Conservation (phyloP, 2,113 vertebrate genomes). For the Porphyrio hochstetteri region DNA sequence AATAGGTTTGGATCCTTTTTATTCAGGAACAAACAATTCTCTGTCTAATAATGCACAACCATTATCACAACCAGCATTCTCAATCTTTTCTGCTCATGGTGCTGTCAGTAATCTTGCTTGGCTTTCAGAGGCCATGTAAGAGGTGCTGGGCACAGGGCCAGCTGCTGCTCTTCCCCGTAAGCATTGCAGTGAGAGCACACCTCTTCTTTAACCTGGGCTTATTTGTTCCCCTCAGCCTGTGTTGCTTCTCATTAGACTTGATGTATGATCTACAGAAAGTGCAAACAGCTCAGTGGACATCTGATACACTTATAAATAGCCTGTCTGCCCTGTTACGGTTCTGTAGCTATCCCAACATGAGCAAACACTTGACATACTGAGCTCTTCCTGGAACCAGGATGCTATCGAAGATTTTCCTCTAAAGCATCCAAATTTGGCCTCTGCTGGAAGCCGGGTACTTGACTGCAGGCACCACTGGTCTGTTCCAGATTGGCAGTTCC, state of each 20-base stretch:
- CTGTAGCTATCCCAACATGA: not conserved
- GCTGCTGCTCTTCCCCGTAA: not conserved
- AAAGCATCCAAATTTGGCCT: slow-evolving; percentile 30
- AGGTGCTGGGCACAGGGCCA: slow-evolving; percentile 27
- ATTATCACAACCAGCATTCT: not conserved
- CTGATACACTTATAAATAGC: slow-evolving; percentile 59
- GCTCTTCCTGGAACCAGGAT: slow-evolving; percentile 29
- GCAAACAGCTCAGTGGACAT: slow-evolving; percentile 35
- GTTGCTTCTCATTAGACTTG: slow-evolving; percentile 13
- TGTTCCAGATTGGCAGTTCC: slow-evolving; percentile 7
- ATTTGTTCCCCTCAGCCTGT: not conserved
- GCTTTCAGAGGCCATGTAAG: not conserved
- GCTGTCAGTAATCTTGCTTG: slow-evolving; percentile 12
- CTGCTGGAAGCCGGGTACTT: not conserved
- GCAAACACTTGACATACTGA: not conserved
- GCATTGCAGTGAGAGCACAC: not conserved
- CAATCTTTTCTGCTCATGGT: not conserved
- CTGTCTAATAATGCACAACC: not conserved
- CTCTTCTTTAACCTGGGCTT: slow-evolving; percentile 11
- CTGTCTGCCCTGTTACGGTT: not conserved
- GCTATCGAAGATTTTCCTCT: slow-evolving; percentile 51
- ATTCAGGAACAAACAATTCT: not conserved
- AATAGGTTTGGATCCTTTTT: not conserved
- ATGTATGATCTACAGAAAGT: slow-evolving; percentile 17
- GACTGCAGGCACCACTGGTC: not conserved